These are phyloP conservation scores for Sphaerophoria rueppellii DNA, from an alignment of 2,888 invertebrate genomes.

Conservation along the genomic window DNA sequence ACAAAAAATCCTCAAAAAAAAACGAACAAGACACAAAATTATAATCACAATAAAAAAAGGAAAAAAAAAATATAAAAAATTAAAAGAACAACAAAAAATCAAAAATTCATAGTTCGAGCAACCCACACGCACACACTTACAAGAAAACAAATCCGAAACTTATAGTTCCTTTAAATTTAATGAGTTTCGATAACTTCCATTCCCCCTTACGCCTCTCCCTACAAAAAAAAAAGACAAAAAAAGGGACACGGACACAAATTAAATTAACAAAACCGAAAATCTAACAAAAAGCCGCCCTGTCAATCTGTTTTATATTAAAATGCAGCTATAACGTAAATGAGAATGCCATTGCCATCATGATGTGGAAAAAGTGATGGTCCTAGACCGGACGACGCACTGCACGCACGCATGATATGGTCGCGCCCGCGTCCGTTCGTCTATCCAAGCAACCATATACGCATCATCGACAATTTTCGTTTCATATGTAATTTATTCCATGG, in stretches of 20 bases:
- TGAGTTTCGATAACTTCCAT: slow-evolving; percentile 38
- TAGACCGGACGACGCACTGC: slow-evolving; percentile 43
- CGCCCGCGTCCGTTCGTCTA: slow-evolving; percentile 24
- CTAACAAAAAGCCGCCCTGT: slow-evolving; percentile 69
- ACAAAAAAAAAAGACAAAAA: not conserved
- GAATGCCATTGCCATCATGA: slow-evolving; percentile 44
- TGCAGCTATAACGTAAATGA: slow-evolving; percentile 71
- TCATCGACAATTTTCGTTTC: slow-evolving; percentile 58
- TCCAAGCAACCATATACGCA: slow-evolving; percentile 14
- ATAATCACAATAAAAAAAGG: slow-evolving; percentile 69
- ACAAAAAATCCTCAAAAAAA: slow-evolving; percentile 23
- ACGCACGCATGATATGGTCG: too few relatives aligned
- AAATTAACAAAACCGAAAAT: slow-evolving; percentile 54
- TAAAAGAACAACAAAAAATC: slow-evolving; percentile 70
- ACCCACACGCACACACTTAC: slow-evolving; percentile 55
- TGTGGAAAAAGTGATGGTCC: slow-evolving; percentile 46
- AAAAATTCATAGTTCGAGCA: slow-evolving; percentile 73
- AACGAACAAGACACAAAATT: slow-evolving; percentile 36
- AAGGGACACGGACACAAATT: slow-evolving; percentile 49
- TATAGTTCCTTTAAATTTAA: slow-evolving; percentile 61
- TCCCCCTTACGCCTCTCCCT: too few relatives aligned
- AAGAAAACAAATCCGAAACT: slow-evolving; percentile 3
- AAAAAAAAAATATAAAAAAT: slow-evolving; percentile 66
- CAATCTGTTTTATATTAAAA: slow-evolving; percentile 69
- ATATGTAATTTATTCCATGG: slow-evolving; percentile 73